phyloP scores from a whole-genome alignment of 2,888 invertebrate species.

The Lasioglossum morio region DNA sequence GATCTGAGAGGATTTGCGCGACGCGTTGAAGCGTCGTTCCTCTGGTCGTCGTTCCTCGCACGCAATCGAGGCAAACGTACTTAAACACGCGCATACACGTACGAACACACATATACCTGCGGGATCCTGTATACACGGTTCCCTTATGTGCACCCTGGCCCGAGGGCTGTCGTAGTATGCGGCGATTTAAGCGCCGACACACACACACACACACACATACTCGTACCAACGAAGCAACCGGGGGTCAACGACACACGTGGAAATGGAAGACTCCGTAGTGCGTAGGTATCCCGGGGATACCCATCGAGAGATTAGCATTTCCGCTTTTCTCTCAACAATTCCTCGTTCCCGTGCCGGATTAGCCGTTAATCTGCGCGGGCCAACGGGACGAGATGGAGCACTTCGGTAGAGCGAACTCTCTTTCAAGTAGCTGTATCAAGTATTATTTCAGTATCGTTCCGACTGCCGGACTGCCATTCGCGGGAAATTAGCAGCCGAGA shows the following conservation, averaged over 20 bases:
- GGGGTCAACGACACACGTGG: conserved; percentile 59
- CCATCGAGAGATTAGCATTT: conserved; percentile 84
- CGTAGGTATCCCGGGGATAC: conserved; percentile 79
- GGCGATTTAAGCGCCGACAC: conserved; percentile 58
- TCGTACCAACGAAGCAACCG: not conserved
- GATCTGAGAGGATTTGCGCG: conserved; percentile 77
- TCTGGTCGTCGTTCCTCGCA: conserved; percentile 69
- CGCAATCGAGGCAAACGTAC: conserved; percentile 75
- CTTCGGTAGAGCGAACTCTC: conserved; percentile 74
- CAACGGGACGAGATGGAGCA: conserved; percentile 67
- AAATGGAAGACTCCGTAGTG: conserved; percentile 73
- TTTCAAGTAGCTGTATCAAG: conserved; percentile 81
- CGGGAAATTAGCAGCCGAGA: conserved; percentile 44
- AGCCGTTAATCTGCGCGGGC: conserved; percentile 82
- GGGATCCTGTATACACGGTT: not conserved
- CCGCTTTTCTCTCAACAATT: conserved; percentile 84
- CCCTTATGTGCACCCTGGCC: conserved; percentile 19
- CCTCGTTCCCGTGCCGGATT: conserved; percentile 83
- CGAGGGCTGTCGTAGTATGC: not conserved
- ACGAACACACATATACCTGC: conserved; percentile 11
- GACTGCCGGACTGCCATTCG: conserved; percentile 57
- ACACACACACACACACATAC: not conserved
- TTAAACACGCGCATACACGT: conserved; percentile 53
- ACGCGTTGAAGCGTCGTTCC: conserved; percentile 77
- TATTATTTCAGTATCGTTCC: conserved; percentile 83